Base-by-base conservation (phyloP, 2,113 vertebrate species). In the Phyllostomus discolor region DNA sequence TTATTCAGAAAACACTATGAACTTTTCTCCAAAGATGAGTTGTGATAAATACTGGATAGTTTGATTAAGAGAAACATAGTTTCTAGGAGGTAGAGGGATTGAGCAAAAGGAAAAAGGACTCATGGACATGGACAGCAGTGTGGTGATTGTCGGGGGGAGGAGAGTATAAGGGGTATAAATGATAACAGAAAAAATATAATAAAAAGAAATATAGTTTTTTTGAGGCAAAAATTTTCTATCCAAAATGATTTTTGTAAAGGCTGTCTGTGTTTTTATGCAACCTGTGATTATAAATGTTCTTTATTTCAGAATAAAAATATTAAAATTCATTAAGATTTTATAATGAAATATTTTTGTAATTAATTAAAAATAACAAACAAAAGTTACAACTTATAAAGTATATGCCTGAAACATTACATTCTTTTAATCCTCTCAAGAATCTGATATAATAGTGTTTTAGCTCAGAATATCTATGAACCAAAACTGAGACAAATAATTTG, bases 281-380 rank as follows among this genome's bases (percentile, higher is more conserved):
- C 97, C 98, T 98, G 98, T 98, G 97, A 98, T 98, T 98, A 98
- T 98, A 99, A 98, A 98, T 98, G 98, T 98, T 97, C 97, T 98
- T 98, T 99, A 99, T 99, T 99, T 99, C 98, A 98, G 97, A 98
- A 97, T 31, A 59, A 98, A 98, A 94, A 93, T 46, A 17, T 67
- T 67, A 67, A 67, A 67, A 31, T 67, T 67, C 31, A 67, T 67
- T 67, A 31, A 64, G 62, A 64, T 90, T 41, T 76, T 76, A 43
- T 33, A 16, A 78, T 85, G 33, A 79, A 69, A 78, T 50, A 57
- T 26, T 85, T 94, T 76, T 94, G 26, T 62, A 57, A 41, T n/a
- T 78, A 50, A n/a, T 70, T 70, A 50, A 52, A 2, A 83, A 82
- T 17, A 43, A 54, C 24, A 70, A 43, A 67, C 17, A 62, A 80